These are phyloP conservation scores for Athrips mouffetella DNA, from an alignment of 2,888 invertebrate species.

Conservation along the genomic window DNA sequence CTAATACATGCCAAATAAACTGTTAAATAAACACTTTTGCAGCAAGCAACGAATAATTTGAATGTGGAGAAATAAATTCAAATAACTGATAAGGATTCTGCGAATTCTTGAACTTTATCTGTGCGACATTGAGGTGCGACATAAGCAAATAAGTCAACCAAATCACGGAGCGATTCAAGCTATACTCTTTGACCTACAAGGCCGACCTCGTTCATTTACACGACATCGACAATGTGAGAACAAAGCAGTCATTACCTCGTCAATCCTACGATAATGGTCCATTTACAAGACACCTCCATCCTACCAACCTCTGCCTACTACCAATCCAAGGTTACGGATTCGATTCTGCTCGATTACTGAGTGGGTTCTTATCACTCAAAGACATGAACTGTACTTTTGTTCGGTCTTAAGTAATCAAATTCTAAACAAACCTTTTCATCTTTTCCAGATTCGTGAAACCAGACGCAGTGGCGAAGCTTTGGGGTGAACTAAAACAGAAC, in stretches of 20 bases:
- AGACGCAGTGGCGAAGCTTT: slow-evolving; percentile 90
- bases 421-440: slow-evolving; percentile 3
- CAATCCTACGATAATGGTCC: slow-evolving; percentile 1
- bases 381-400: neutral
- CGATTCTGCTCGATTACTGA: neutral
- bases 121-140: no score
- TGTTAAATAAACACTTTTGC: no score
- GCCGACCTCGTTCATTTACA: neutral
- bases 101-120: no score
- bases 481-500: slow-evolving; percentile 92
- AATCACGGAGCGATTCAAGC: neutral
- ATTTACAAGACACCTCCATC: neutral
- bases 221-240: slow-evolving; percentile 3
- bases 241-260: slow-evolving; percentile 6
- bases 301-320: no score
- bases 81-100: no score
- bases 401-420: neutral
- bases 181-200: slow-evolving; percentile 3
- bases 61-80: no score
- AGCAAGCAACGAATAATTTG: no score
- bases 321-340: neutral
- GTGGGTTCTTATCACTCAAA: neutral
- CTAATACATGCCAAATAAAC: no score
- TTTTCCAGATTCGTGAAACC: slow-evolving; percentile 87
- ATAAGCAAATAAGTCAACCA: neutral